Conservation (phyloP, 1,140 invertebrate species). For the Tenebrio molitor region DNA sequence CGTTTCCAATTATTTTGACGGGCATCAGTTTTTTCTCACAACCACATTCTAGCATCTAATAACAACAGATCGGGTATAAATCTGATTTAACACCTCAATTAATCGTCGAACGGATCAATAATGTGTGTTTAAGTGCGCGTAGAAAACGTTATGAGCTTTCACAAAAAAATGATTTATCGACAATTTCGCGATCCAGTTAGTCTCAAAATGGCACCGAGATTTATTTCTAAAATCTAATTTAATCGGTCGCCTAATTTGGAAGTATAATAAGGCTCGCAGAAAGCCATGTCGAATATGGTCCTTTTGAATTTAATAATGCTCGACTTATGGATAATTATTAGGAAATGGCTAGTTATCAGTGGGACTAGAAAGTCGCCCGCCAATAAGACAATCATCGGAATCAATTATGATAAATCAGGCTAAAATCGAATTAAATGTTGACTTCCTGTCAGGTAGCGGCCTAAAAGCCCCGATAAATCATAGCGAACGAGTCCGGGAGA, state of each 20-base stretch:
- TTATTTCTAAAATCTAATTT: conserved; percentile 29
- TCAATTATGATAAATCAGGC: background rate
- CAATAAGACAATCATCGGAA: background rate
- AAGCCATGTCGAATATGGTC: conserved; percentile 11
- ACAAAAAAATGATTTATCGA: conserved; percentile 38
- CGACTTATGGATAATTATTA: background rate
- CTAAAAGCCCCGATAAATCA: conserved; percentile 10
- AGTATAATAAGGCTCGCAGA: conserved; percentile 22
- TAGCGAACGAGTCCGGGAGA: background rate
- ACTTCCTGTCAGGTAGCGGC: background rate
- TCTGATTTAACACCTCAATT: conserved; percentile 40
- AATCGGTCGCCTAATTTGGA: conserved; percentile 21
- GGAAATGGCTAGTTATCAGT: background rate
- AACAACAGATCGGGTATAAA: conserved; percentile 25
- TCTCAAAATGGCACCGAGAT: conserved; percentile 19
- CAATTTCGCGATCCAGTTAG: conserved; percentile 35
- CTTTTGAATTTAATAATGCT: conserved; percentile 4
- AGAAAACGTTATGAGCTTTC: conserved; percentile 37
- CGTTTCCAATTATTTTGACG: conserved; percentile 40
- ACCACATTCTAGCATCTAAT: conserved; percentile 34
- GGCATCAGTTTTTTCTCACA: conserved; percentile 33
- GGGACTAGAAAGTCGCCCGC: background rate
- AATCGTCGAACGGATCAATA: conserved; percentile 30
- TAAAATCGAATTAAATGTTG: background rate
- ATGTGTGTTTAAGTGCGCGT: conserved; percentile 31